Evolutionary conservation across 2,113 vertebrate genomes (phyloP), one percentile per base, ranked within the genome.

Genomic region (Xiphophorus maculatus): DNA sequence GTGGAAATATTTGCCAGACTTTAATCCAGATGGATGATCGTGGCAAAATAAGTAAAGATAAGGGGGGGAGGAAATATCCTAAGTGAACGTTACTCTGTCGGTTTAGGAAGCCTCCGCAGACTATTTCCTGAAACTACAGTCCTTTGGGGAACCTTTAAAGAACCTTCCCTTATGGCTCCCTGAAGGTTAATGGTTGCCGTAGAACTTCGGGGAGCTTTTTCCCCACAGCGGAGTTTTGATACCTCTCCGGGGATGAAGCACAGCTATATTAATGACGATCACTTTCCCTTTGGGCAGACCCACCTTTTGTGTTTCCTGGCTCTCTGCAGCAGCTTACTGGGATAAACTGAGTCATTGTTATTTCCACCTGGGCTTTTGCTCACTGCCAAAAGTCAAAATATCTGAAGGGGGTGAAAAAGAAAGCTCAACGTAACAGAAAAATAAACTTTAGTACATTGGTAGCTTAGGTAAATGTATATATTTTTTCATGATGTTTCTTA

Each of bases 331-430:
- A 25, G 28, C 28, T 51, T 54, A 69, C 40, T 13, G 19, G 42
- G 40, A 51, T 54, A 71, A 71, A 71, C 51, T 60, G 69, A 60
- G 51, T 71, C 69, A 32, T 67, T 69, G 66, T 70, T 69, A 51
- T 51, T 69, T 60, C 51, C 51, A 71, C 51, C 30, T 27, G 66
- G 15, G 40, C 66, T 44, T 60, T 37, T n/a, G 62, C 51, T 60
- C 51, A n/a, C 40, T 44, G 27, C 10, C 27, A 58, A 13, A 60
- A 60, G 51, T 60, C 51, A 27, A 37, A n/a, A 37, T 27, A 14
- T 35, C 51, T 60, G 51, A 13, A 8, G 25, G 32, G 14, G 22
- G 2, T 2, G 10, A 11, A 3, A 37, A 37, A 12, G 7, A 25
- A 42, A 35, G 4, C 4, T 58, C 7, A 10, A n/a, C 1, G 9